Evolutionary conservation across 2,113 vertebrate genomes (phyloP), one percentile per base, ranked within the genome.

Genomic region (Dicentrarchus labrax): DNA sequence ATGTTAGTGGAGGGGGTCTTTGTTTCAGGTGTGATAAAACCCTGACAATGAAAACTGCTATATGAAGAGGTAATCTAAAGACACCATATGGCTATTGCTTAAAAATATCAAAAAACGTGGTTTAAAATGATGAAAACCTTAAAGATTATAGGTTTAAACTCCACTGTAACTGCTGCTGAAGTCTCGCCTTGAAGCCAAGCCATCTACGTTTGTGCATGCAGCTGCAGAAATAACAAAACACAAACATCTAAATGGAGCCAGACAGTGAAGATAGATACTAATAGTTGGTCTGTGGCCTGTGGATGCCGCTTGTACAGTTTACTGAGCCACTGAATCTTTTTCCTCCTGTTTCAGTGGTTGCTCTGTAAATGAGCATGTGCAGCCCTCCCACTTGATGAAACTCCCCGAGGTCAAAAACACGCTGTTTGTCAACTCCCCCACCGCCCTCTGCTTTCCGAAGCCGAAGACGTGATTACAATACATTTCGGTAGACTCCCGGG

Each of bases 361-460:
- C 53, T 24, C 60, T 21, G 48, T 47, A 47, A 80, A 65, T 47
- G 36, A 67, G 24, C 21, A 8, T 12, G 47, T 39, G 39, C 22
- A n/a, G 5, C 41, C 38, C 41, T 45, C 54, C 70, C 30, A 56
- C 21, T 60, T 5, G 48, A 70, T 39, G 0, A 0, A 24, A 61
- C 61, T 48, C 64, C 64, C 50, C 11, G 1, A 47, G 72, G 72
- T 80, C 62, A 57, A 21, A 48, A 57, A 36, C 83, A 73, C 2
- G 6, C 66, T 1, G 24, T 30, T 24, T 24, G 54, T 16, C 50
- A 12, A 30, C 61, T 53, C 51, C 50, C 12, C n/a, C 45, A 1
- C 41, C 41, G 8, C 41, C 41, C 41, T 2, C 36, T 16, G 38
- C 54, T 75, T 17, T 41, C 13, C 2, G 4, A 39, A 16, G 57